Evolutionary conservation across 2,888 invertebrate genomes (phyloP), one percentile per base, ranked within the genome.

Genomic region (Ochropleura plecta): DNA sequence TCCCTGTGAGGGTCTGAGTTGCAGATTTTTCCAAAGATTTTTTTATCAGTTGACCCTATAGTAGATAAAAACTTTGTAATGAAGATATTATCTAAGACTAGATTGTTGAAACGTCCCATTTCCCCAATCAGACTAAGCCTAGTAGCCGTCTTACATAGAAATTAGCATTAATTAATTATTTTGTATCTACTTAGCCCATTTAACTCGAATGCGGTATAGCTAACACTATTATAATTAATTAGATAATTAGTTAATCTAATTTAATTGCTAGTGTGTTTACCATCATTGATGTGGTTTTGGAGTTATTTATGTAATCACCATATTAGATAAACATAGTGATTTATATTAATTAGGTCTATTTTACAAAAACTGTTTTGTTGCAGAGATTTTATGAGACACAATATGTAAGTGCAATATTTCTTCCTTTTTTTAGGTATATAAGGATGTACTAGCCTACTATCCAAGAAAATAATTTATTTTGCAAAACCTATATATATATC

Each of bases 81-180:
- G 44, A 44, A 73, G 44, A 14, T 6, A 64, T 12, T 53, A 44
- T 42, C 57, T 57, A 10, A 60, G 14, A 48, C 79, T 30, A 59
- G 18, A 65, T 69, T 42, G n/a, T 64, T 60, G 10, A 49, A 49
- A 12, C n/a, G 64, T 40, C 46, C 79, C 48, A 85, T 77, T 82
- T 82, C 63, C 42, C 62, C 30, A 86, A 85, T 66, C 66, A 57
- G 72, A 40, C 42, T 68, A 78, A 79, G 67, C 81, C 81, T 72
- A 80, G 65, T 87, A 73, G 73, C 85, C 81, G 85, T 82, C 67
- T 81, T 85, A 86, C 80, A 83, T 74, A 73, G 59, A 66, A 72
- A 88, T 87, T 83, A 81, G 77, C 81, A 86, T 81, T 62, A 68
- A 80, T 82, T 83, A 75, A 85, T 87, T 81, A 86, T 75, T 86